Evolutionary conservation across 2,113 vertebrate genomes (phyloP).

Genomic region (Petrocephalus zakoni): DNA sequence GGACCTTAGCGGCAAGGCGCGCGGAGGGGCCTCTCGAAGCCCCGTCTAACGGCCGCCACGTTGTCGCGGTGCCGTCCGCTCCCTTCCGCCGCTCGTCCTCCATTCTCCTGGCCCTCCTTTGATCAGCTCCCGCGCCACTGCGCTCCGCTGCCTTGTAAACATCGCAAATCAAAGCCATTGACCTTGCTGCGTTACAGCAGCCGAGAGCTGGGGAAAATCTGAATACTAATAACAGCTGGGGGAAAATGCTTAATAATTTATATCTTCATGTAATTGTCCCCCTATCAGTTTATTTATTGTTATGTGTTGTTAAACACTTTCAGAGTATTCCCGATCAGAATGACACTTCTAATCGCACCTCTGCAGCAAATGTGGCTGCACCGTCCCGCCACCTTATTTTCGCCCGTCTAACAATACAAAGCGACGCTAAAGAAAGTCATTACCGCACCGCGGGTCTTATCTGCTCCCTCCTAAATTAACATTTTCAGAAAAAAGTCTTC

Average conservation of each 20-base stretch:
- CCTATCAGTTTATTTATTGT: not conserved
- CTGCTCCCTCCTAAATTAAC: slow-evolving; percentile 12
- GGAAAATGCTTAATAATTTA: not conserved
- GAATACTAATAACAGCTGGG: not conserved
- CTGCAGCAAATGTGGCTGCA: not conserved
- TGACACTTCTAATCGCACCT: not conserved
- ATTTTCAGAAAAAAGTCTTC: not conserved
- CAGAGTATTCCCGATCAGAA: not conserved
- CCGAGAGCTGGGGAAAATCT: not conserved
- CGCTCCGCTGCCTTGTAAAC: not conserved
- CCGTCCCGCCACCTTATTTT: not conserved
- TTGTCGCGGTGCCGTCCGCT: not conserved
- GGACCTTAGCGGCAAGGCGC: not conserved
- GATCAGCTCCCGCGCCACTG: not conserved
- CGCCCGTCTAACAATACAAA: slow-evolving; percentile 7
- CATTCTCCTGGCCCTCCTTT: not conserved
- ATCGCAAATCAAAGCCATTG: not conserved
- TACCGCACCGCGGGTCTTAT: slow-evolving; percentile 3
- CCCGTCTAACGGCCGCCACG: not conserved
- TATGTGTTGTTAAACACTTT: not conserved
- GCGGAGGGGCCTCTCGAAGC: not conserved
- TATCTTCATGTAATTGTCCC: not conserved
- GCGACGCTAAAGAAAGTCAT: slow-evolving; percentile 7
- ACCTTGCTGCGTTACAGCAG: not conserved
- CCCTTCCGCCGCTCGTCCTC: not conserved